A percentile compares a stretch with the other conserved stretches of the same genome.
Evolutionary conservation across 2,113 vertebrate genomes (phyloP).

Genomic region (Probosciger aterrimus): DNA sequence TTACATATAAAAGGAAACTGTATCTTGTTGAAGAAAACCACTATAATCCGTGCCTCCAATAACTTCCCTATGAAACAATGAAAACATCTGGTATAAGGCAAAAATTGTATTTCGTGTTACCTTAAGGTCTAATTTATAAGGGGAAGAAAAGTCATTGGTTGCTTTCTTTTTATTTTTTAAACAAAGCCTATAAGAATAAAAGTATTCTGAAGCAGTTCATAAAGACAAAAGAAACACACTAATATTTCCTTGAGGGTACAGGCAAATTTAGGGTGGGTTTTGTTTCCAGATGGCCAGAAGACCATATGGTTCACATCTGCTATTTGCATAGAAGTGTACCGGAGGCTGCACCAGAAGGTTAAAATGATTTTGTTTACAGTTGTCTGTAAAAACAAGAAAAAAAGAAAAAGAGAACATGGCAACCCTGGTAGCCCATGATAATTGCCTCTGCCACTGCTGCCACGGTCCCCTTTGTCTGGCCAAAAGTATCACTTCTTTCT

Average conservation of each 20-base stretch:
- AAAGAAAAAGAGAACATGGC: neutral
- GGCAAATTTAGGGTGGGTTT: neutral
- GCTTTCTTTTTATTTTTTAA: neutral
- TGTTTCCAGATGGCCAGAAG: neutral
- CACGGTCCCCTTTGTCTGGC: neutral
- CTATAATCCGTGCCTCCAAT: neutral
- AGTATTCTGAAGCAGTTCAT: conserved; percentile 25
- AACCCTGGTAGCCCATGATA: neutral
- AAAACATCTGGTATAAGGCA: conserved; percentile 38
- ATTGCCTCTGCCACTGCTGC: neutral
- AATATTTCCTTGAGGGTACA: conserved; percentile 5
- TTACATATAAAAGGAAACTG: conserved; percentile 39
- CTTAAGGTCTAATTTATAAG: conserved; percentile 33
- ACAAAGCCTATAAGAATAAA: neutral
- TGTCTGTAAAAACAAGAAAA: neutral
- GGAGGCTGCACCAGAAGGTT: neutral
- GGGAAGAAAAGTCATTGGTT: neutral
- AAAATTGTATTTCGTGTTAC: conserved; percentile 46
- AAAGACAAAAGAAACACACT: conserved; percentile 9
- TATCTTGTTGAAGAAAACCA: conserved; percentile 17
- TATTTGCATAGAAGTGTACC: neutral
- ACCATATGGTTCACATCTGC: conserved; percentile 39
- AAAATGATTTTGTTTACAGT: neutral
- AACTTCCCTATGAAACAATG: neutral
- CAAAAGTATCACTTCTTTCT: neutral